A percentile compares a stretch with the other conserved stretches of the same genome.
phyloP scores from a whole-genome alignment of 2,888 invertebrate species.

The Ganaspis brasiliensis region DNA sequence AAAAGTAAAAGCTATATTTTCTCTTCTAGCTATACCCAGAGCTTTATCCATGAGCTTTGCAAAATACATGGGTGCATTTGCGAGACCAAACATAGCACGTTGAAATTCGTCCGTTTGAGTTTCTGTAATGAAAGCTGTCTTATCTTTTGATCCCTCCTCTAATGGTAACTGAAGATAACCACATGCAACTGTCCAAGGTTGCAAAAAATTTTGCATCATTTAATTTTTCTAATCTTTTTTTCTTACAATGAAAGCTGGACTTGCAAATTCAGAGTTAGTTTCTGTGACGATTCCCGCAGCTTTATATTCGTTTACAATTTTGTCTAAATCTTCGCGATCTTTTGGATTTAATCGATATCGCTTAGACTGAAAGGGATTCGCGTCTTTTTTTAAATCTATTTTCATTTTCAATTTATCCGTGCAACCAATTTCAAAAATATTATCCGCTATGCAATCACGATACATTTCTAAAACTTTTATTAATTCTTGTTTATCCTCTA shows the following conservation, averaged over 20 bases:
- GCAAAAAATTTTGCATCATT: slow-evolving; percentile 40
- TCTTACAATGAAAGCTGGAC: background rate
- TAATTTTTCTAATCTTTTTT: slow-evolving; percentile 50
- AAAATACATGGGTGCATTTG: slow-evolving; percentile 50
- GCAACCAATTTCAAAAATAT: background rate
- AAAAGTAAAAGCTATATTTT: background rate
- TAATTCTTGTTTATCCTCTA: slow-evolving; percentile 39
- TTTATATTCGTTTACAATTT: slow-evolving; percentile 45
- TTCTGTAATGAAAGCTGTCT: slow-evolving; percentile 53
- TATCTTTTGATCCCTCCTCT: slow-evolving; percentile 36
- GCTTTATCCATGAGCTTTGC: slow-evolving; percentile 46
- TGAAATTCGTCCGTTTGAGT: slow-evolving; percentile 48
- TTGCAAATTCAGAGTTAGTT: background rate
- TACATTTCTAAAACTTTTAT: slow-evolving; percentile 39
- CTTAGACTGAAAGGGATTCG: slow-evolving; percentile 37
- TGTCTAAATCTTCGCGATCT: slow-evolving; percentile 48
- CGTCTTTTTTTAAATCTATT: slow-evolving; percentile 42
- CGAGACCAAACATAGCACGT: slow-evolving; percentile 49
- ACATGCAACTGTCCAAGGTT: slow-evolving; percentile 36
- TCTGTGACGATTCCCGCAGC: slow-evolving; percentile 45
- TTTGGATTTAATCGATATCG: slow-evolving; percentile 50
- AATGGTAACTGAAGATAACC: slow-evolving; percentile 52
- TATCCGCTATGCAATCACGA: slow-evolving; percentile 33
- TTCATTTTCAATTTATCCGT: slow-evolving; percentile 49
- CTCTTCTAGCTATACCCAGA: slow-evolving; percentile 12